A percentile compares a stretch with the other conserved stretches of the same genome.
Evolutionary conservation across 2,888 invertebrate genomes (phyloP).

Genomic region (Hirtodrosophila trivittata): DNA sequence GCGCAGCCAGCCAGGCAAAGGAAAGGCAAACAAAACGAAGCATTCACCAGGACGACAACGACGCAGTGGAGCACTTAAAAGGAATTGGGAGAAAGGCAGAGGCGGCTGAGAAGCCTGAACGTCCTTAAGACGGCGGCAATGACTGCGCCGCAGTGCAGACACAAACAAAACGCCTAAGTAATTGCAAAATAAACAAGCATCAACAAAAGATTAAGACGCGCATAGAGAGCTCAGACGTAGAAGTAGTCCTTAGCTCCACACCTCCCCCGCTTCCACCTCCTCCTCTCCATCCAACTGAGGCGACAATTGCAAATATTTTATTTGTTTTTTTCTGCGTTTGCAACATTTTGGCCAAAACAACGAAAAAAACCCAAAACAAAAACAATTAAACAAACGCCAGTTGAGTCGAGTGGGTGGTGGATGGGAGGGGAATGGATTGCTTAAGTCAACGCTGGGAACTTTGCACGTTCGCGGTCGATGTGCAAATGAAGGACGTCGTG

Average conservation of each 20-base stretch:
- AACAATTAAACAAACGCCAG: slow-evolving; percentile 61
- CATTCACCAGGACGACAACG: slow-evolving; percentile 34
- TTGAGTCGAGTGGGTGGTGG: slow-evolving; percentile 9
- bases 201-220: slow-evolving; percentile 81
- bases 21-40: slow-evolving; percentile 2
- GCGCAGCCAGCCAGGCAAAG: slow-evolving; percentile 23
- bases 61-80: slow-evolving; percentile 58
- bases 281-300: slow-evolving; percentile 3
- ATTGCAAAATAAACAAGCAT: slow-evolving; percentile 82
- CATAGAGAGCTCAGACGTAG: slow-evolving; percentile 16
- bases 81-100: not conserved
- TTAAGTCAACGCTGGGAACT: slow-evolving; percentile 53
- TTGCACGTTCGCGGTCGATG: slow-evolving; percentile 73
- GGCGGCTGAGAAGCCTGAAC: not conserved
- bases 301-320: slow-evolving; percentile 71
- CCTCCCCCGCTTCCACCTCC: too few species aligned
- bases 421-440: slow-evolving; percentile 17
- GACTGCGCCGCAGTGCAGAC: slow-evolving; percentile 73
- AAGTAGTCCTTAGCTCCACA: slow-evolving; percentile 4
- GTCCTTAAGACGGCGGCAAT: slow-evolving; percentile 20
- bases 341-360: slow-evolving; percentile 27
- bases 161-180: slow-evolving; percentile 81
- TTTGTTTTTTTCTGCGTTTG: slow-evolving; percentile 46
- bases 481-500: slow-evolving; percentile 76
- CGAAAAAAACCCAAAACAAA: slow-evolving; percentile 12